Conservation (phyloP, 2,797 vertebrate genomes). For the Semaprochilodus insignis region DNA sequence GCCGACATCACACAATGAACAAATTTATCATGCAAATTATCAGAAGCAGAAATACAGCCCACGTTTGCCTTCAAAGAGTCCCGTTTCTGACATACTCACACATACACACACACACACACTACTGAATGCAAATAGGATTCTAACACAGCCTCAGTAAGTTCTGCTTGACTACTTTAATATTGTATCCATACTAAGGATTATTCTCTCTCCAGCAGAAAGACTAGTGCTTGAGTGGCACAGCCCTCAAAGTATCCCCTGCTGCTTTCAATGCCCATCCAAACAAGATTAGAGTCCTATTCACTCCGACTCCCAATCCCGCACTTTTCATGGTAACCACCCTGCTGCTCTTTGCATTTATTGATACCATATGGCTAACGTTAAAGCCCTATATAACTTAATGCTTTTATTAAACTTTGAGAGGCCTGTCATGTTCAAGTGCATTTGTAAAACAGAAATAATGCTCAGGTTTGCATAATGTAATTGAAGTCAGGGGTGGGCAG, state of each 20-base stretch:
- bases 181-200: constrained; percentile 83
- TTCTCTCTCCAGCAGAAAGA: constrained; percentile 77
- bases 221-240: constrained; percentile 80
- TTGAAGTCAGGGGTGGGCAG: neutral
- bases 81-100: constrained; percentile 60
- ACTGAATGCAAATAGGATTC: constrained; percentile 81
- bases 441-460: neutral
- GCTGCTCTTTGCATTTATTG: constrained; percentile 76
- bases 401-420: constrained; percentile 43
- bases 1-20: constrained; percentile 6
- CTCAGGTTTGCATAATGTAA: neutral
- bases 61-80: constrained; percentile 41
- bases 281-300: constrained; percentile 81
- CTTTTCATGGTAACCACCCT: constrained; percentile 78
- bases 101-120: constrained; percentile 76
- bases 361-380: constrained; percentile 72
- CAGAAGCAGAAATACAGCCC: neutral
- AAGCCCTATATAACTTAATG: constrained; percentile 15
- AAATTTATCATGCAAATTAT: constrained; percentile 16
- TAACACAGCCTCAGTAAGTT: constrained; percentile 80
- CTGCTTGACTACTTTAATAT: constrained; percentile 83
- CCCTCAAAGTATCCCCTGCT: constrained; percentile 77
- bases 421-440: neutral
- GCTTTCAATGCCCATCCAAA: constrained; percentile 81
- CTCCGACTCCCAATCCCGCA: constrained; percentile 78